Conservation (phyloP, 2,888 invertebrate species). For the Exocentrus adspersus region DNA sequence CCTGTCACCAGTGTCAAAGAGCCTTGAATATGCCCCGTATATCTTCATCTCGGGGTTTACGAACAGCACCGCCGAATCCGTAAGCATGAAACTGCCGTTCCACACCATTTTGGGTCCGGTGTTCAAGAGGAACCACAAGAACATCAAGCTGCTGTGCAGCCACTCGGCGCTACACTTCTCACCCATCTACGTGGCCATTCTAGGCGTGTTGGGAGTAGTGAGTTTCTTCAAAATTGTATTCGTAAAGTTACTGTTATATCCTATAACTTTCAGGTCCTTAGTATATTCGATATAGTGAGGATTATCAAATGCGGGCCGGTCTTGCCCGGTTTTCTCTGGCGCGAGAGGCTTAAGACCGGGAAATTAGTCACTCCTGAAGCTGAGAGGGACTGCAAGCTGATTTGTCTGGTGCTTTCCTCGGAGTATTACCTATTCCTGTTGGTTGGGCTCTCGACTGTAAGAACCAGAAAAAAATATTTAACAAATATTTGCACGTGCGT, state of each 20-base stretch:
- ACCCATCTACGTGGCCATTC: slow-evolving; percentile 54
- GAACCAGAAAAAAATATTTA: slow-evolving; percentile 21
- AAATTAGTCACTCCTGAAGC: slow-evolving; percentile 53
- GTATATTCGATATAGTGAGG: slow-evolving; percentile 56
- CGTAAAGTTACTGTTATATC: too few species aligned
- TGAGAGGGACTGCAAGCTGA: slow-evolving; percentile 59
- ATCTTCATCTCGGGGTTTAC: background rate
- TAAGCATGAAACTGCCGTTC: slow-evolving; percentile 57
- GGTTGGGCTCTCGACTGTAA: slow-evolving; percentile 57
- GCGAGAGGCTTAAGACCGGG: slow-evolving; percentile 50
- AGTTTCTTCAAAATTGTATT: slow-evolving; percentile 31
- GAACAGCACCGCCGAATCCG: slow-evolving; percentile 28
- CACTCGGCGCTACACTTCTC: slow-evolving; percentile 52
- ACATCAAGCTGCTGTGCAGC: slow-evolving; percentile 50
- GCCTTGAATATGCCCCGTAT: background rate
- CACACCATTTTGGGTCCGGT: slow-evolving; percentile 53
- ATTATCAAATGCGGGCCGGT: slow-evolving; percentile 56
- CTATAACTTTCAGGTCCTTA: slow-evolving; percentile 53
- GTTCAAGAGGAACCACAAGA: slow-evolving; percentile 47
- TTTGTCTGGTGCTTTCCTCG: slow-evolving; percentile 57
- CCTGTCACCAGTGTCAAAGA: slow-evolving; percentile 39
- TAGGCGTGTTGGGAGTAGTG: slow-evolving; percentile 60
- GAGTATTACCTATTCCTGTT: slow-evolving; percentile 59
- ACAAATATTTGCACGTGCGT: too few species aligned
- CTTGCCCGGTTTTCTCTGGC: slow-evolving; percentile 54